Conservation (phyloP, 1,140 invertebrate species). For the Oncopeltus fasciatus region DNA sequence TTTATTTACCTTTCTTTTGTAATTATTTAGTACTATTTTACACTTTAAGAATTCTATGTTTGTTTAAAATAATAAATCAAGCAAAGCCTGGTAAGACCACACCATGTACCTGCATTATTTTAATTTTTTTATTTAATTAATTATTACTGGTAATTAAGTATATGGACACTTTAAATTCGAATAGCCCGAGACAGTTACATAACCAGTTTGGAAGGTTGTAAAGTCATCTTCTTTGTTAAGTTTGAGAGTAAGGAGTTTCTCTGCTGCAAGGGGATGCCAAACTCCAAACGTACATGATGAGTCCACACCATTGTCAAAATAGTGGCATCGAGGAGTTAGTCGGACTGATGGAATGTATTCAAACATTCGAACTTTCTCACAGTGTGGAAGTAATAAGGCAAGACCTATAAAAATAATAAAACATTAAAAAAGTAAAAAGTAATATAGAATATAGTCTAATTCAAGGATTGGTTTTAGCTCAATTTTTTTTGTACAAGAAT, state of each 20-base stretch:
- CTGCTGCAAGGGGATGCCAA: conserved; percentile 72
- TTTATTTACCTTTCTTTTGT: too few relatives aligned
- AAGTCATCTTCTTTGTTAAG: conserved; percentile 52
- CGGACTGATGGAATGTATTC: conserved; percentile 68
- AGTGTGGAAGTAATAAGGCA: conserved; percentile 46
- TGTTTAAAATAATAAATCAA: too few relatives aligned
- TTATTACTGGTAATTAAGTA: too few relatives aligned
- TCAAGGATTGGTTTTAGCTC: too few relatives aligned
- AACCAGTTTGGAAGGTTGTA: conserved; percentile 56
- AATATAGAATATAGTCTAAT: too few relatives aligned
- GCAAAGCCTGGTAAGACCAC: too few relatives aligned
- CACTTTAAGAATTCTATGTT: too few relatives aligned
- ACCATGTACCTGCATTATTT: too few relatives aligned
- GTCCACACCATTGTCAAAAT: conserved; percentile 53
- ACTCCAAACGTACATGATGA: conserved; percentile 63
- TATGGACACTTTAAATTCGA: neutral
- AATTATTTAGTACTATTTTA: too few relatives aligned
- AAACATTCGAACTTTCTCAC: conserved; percentile 53
- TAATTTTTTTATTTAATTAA: too few relatives aligned
- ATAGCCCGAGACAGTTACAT: conserved; percentile 36
- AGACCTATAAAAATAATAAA: neutral
- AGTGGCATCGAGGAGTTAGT: conserved; percentile 60
- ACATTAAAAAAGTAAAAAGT: too few relatives aligned
- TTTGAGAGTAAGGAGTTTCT: conserved; percentile 56
- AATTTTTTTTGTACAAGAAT: too few relatives aligned